These are phyloP conservation scores for Agrotis clavis DNA, from an alignment of 2,888 invertebrate genomes.

Conservation along the genomic window DNA sequence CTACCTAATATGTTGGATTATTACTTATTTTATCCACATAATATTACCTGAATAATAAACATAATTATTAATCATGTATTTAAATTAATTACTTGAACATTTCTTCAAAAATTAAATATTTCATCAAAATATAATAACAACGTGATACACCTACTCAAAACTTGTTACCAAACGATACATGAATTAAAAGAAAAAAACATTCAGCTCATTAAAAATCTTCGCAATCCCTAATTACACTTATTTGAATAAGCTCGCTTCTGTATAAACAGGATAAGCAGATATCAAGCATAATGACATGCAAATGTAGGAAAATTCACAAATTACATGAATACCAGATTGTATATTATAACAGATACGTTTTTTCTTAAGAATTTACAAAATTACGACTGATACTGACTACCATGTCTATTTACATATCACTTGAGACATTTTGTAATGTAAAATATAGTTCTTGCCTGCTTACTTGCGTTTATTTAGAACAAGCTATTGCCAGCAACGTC, in stretches of 20 bases:
- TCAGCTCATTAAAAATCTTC: not conserved
- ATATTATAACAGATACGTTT: conserved; percentile 25
- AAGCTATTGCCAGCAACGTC: too few species aligned
- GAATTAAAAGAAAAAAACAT: not conserved
- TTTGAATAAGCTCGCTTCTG: conserved; percentile 47
- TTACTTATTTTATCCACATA: not conserved
- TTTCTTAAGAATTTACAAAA: not conserved
- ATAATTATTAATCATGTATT: not conserved
- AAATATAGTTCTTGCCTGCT: too few species aligned
- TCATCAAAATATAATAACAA: too few species aligned
- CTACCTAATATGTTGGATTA: not conserved
- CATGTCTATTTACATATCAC: not conserved
- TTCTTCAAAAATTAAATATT: too few species aligned
- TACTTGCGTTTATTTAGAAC: too few species aligned
- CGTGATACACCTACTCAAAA: not conserved
- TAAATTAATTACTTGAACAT: not conserved
- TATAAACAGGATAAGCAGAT: conserved; percentile 25
- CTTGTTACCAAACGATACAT: not conserved
- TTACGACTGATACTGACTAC: not conserved
- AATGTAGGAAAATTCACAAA: conserved; percentile 36
- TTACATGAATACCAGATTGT: conserved; percentile 41
- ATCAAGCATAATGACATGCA: conserved; percentile 39
- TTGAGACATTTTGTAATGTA: too few species aligned
- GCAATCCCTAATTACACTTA: conserved; percentile 45
- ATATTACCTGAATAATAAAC: not conserved